Evolutionary conservation across 2,888 invertebrate species (phyloP), one percentile per base, ranked within the genome.

Genomic region (Aphodius sticticus): DNA sequence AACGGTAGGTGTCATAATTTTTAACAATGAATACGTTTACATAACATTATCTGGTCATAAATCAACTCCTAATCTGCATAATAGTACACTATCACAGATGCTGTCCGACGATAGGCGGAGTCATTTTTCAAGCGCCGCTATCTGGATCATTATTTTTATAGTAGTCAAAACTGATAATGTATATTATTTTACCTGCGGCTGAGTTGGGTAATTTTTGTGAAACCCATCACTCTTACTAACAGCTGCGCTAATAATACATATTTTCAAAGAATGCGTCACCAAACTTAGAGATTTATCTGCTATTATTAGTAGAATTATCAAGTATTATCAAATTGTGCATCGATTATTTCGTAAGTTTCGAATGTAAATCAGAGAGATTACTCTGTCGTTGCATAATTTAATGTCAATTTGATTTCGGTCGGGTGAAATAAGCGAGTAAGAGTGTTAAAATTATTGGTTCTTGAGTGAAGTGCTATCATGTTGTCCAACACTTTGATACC

Each of bases 1-100:
- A 53, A 74, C 36, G 37, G 74, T 74, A 74, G 74, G 74, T 74
- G 74, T 74, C 74, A 74, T 36, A 74, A 36, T 74, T 74, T 74
- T 74, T 74, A 74, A 36, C 26, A 74, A 12, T 74, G 74, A 74
- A 74, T 74, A n/a, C 7, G 74, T 74, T 74, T 74, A 74, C 74
- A 74, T 35, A 74, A 74, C 35, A 74, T 74, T 74, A 74, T 74
- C 74, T 9, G 37, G 26, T 15, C 36, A 74, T 74, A 74, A 74
- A 74, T 74, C 74, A 74, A 26, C 9, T 16, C 74, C 7, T 37
- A 36, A 74, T 74, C 74, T 74, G 37, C 74, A 74, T 74, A 74
- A 74, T 74, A 35, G 35, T 74, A 74, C 36, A 36, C 35, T 74
- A 74, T 74, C 74, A 36, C n/a, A 26, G 74, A 74, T 74, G 14